Evolutionary conservation across 2,888 invertebrate species (phyloP), one percentile per base, ranked within the genome.

Genomic region (Andrena marginata): DNA sequence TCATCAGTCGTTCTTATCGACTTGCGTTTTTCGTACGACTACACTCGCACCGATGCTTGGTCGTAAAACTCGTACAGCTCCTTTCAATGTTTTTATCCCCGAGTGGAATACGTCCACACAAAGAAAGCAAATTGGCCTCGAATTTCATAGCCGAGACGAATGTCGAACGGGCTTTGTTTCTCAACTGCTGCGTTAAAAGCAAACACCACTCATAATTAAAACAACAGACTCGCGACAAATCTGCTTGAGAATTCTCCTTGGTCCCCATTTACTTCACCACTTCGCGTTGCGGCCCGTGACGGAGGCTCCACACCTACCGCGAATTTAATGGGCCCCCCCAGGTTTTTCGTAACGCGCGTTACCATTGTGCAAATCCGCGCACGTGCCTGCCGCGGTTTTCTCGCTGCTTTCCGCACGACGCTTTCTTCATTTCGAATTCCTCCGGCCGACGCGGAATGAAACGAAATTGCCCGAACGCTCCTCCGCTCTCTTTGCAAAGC

Each of bases 351-450:
- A 59, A 77, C 60, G 8, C 35, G 23, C 51, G 42, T n/a, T 49
- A 26, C 16, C 54, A 74, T 64, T 20, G 49, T 65, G 35, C 33
- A 49, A 77, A 65, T 68, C n/a, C 56, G 10, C 26, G 64, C 16
- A 5, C 62, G 7, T 10, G 62, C 20, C 3, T 10, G 6, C 29
- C 7, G n/a, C n/a, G 26, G 26, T 29, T 64, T 23, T 48, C 75
- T 48, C 49, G 35, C 26, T 23, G 42, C 42, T 42, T 42, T 42
- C 16, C 13, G 51, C 64, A 13, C 48, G 29, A 49, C 59, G 70
- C 63, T 77, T 75, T 77, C 77, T 65, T 75, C 51, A 62, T 42
- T 60, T 65, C 80, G 59, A 79, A 78, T 70, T 71, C 49, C 74
- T 49, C 49, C 54, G 20, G 56, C 1, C 48, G 54, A 4, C 56